A percentile compares a stretch with the other conserved stretches of the same genome.
Evolutionary conservation across 30 jellyfish, hydroid and myxozoan species (phyloP).

Genomic region (Nemopilema nomurai): DNA sequence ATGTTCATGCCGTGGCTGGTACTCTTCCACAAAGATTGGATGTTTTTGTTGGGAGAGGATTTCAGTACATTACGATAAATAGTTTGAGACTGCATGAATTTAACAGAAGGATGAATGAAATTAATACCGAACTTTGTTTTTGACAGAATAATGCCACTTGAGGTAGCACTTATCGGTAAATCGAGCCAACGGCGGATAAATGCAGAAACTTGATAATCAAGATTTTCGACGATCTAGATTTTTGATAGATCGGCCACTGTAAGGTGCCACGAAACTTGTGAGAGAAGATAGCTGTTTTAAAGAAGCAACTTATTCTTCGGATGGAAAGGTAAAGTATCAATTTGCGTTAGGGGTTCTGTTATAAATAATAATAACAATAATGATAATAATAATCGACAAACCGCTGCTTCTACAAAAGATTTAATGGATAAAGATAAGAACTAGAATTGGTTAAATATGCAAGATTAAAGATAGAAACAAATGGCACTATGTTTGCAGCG

Average conservation of each 20-base stretch:
- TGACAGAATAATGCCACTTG: constrained; percentile 8
- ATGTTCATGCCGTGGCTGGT: too few relatives aligned
- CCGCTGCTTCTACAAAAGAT: neutral
- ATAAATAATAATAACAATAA: too few relatives aligned
- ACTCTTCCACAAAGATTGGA: too few relatives aligned
- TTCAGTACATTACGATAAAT: too few relatives aligned
- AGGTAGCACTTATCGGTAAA: constrained; percentile 5
- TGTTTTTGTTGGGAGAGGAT: too few relatives aligned
- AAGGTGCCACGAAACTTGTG: constrained; percentile 12
- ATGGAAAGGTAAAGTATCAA: constrained; percentile 12
- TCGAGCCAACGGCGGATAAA: constrained; percentile 29
- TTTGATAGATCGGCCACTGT: constrained; percentile 30
- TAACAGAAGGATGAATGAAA: constrained; percentile 6
- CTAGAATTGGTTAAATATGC: too few relatives aligned
- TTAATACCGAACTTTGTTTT: constrained; percentile 20
- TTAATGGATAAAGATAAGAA: neutral
- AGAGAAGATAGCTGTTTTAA: neutral
- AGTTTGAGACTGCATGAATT: constrained; percentile 3
- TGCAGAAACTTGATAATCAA: constrained; percentile 12
- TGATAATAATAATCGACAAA: too few relatives aligned
- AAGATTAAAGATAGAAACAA: constrained; percentile 32
- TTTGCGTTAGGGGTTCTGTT: neutral
- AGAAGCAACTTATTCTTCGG: constrained; percentile 8
- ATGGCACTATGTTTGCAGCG: constrained; percentile 28
- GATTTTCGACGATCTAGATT: constrained; percentile 9